Conservation (phyloP, 2,888 invertebrate genomes). For the Agrotis ipsilon region DNA sequence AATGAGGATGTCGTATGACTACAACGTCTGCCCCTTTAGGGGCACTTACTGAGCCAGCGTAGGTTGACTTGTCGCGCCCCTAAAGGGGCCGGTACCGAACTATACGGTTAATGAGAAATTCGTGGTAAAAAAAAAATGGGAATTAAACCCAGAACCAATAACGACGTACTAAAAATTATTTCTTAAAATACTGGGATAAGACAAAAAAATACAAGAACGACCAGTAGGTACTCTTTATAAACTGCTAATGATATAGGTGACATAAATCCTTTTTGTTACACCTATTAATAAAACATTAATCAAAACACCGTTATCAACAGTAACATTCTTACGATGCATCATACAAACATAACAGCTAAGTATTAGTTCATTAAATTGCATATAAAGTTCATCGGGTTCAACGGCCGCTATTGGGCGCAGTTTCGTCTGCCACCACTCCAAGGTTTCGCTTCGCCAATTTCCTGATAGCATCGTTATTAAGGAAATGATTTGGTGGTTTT, state of each 20-base stretch:
- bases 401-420: constrained; percentile 47
- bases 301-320: not conserved
- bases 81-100: too few species aligned
- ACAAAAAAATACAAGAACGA: too few species aligned
- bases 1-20: too few species aligned
- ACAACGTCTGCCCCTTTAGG: too few species aligned
- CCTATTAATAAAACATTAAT: not conserved
- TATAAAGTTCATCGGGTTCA: constrained; percentile 45
- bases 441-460: constrained; percentile 49
- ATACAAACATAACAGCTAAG: not conserved
- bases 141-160: too few species aligned
- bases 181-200: too few species aligned
- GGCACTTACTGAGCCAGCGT: too few species aligned
- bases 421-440: constrained; percentile 46
- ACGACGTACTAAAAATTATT: too few species aligned
- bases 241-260: constrained; percentile 3
- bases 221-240: not conserved
- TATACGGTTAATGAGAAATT: too few species aligned
- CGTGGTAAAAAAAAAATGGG: too few species aligned
- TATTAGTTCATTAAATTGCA: constrained; percentile 33
- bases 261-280: not conserved
- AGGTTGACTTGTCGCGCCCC: too few species aligned
- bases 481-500: constrained; percentile 49
- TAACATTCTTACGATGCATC: constrained; percentile 17
- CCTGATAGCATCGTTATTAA: constrained; percentile 47